Evolutionary conservation across 1,140 invertebrate genomes (phyloP), one percentile per base, ranked within the genome.

Genomic region (Pantala flavescens): DNA sequence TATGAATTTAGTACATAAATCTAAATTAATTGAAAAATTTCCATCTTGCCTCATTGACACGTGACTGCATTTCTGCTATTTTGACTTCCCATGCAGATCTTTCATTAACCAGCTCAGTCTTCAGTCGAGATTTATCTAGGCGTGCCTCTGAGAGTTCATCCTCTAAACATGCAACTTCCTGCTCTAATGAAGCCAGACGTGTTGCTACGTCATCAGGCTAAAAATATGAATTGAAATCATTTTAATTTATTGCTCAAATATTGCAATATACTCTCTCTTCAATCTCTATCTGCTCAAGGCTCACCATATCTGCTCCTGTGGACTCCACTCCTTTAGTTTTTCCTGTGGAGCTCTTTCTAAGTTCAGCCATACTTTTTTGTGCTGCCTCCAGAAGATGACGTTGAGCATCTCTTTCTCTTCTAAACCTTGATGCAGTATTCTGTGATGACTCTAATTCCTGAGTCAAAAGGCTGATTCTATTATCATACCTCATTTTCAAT

Each of bases 41-140:
- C 16, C 10, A 9, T 2, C 71, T 78, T 81, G 93, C 91, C 88
- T 98, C 94, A 81, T 98, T 98, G 9, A 97, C 88, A 80, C 90
- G 90, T 0, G 95, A 96, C 78, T 94, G 93, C 84, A 96, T 88
- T 83, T 97, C 94, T 0, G 93, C 91, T 21, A 93, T 84, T 80
- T 93, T 93, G 1, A 98, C 91, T 83, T 97, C 93, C 82, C 90
- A 93, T 1, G 89, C 88, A 11, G 94, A 93, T 76, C 91, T 89
- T 82, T 97, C 94, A 11, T 93, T 94, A 2, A 96, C 90, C 2
- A 96, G 85, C 83, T 96, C 94, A 2, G 94, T 96, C 81, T 94
- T 94, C 7, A 95, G 84, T 80, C 94, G 92, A 9, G 93, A 94
- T 73, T 89, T 85, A 78, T 95, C 92, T 14, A 96, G 80, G 75